A percentile compares a stretch with the other conserved stretches of the same genome.
phyloP scores from a whole-genome alignment of 2,113 vertebrate species.

The Climacteris rufus region DNA sequence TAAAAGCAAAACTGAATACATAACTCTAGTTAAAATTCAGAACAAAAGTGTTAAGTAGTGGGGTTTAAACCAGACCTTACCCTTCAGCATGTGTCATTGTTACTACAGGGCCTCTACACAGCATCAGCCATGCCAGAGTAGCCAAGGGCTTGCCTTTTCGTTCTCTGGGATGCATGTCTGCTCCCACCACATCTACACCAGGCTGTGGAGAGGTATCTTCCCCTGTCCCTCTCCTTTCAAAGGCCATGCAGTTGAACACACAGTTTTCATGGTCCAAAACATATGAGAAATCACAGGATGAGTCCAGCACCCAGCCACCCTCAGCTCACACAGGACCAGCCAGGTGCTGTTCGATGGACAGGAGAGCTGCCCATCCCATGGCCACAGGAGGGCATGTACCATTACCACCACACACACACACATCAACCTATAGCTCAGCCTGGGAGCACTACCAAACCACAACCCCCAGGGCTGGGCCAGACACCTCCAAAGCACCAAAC shows the following conservation, averaged over 20 bases:
- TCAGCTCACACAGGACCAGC: not conserved
- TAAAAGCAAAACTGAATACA: not conserved
- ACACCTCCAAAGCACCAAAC: not conserved
- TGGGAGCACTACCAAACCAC: not conserved
- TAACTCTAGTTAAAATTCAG: not conserved
- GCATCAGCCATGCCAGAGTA: not conserved
- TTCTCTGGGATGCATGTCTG: not conserved
- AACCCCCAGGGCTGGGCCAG: not conserved
- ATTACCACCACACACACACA: fast-evolving
- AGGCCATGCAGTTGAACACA: not conserved
- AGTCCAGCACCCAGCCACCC: not conserved
- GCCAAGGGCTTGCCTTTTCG: not conserved
- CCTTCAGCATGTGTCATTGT: not conserved
- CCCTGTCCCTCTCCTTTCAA: not conserved
- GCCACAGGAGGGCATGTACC: fast-evolving
- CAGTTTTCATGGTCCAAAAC: not conserved
- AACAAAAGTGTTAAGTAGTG: not conserved
- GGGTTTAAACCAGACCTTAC: not conserved
- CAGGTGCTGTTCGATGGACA: not conserved
- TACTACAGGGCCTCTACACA: not conserved
- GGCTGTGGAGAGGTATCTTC: not conserved
- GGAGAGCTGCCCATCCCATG: not conserved
- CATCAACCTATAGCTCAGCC: not conserved
- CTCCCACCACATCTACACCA: not conserved
- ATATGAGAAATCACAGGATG: fast-evolving